Evolutionary conservation across 2,113 vertebrate species (phyloP).

Genomic region (Tamias sibiricus): DNA sequence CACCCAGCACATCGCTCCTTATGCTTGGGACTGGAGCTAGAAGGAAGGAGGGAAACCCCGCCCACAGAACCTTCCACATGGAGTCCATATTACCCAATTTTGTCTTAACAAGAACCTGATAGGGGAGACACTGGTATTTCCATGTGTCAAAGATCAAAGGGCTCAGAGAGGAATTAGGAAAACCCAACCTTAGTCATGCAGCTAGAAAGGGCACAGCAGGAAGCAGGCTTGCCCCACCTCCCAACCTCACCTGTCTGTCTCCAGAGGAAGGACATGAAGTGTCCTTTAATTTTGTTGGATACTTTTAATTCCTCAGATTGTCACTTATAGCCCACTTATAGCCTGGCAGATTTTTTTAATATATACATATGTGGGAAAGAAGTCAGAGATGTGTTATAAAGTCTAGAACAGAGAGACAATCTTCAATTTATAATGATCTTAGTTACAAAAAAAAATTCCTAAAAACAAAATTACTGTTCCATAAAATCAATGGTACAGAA

Average conservation of each 20-base stretch:
- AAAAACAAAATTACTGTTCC: not conserved
- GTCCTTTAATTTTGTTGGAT: not conserved
- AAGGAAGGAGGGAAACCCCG: not conserved
- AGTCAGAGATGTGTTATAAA: not conserved
- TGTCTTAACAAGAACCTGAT: not conserved
- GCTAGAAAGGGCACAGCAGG: not conserved
- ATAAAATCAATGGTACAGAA: not conserved
- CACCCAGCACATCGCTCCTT: fast-evolving
- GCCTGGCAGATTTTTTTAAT: not conserved
- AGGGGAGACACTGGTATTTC: not conserved
- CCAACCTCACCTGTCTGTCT: not conserved
- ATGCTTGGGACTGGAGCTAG: not conserved
- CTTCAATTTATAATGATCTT: not conserved
- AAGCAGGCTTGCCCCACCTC: not conserved
- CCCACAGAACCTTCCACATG: not conserved
- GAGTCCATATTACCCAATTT: not conserved
- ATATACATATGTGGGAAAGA: not conserved
- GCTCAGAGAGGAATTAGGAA: not conserved
- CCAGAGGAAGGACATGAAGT: not conserved
- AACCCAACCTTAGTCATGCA: not conserved
- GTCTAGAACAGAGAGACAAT: not conserved
- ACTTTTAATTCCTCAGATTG: not conserved
- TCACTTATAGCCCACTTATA: not conserved
- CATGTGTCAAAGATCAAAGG: not conserved
- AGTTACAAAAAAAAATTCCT: not conserved